Base-by-base conservation (phyloP, 1,140 invertebrate genomes). In the Lepidurus couesii region DNA sequence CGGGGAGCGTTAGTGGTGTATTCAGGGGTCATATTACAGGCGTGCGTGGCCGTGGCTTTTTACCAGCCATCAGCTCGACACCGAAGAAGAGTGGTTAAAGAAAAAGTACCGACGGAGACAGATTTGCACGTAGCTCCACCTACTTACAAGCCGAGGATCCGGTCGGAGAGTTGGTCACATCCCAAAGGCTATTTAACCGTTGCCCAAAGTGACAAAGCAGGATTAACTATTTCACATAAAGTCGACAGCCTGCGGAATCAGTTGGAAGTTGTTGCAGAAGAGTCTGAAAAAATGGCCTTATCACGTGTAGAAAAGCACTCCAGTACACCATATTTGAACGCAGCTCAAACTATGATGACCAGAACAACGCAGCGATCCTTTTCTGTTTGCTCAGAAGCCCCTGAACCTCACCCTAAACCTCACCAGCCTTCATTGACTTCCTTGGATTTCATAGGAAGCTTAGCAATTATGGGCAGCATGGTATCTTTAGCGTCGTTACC, bases 11-110 rank as follows among this genome's bases (percentile, higher is more conserved):
- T 86, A 26, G 79, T 87, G 0, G 65, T 86, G 0, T 45, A 85
- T 10, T 84, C 84, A 2, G 84, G 80, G 21, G 79, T 85, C 43
- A 79, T 81, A 21, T 76, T 85, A 21, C 81, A 85, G 74, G 77
- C 80, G 8, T 34, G 83, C 3, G 73, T 82, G 1, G 81, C 80
- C 5, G 82, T 82, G 2, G 76, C 82, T 7, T 75, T 85, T 1
- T 82, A 81, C 44, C 80, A 82, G 26, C 83, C 83, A 3, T 81
- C 83, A 0, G 80, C 81, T 73, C 80, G 81, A 80, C 80, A 81
- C 76, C 73, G 73, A 26, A 75, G 78, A 16, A 44, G 42, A 34
- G 77, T 47, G 4, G 21, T 26, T 10, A 47, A 42, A 7, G 21
- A 45, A 26, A n/a, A 44, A 16, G 44, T 77, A 34, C 44, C 26